Evolutionary conservation across 1,140 invertebrate species (phyloP).

Genomic region (Drosophila hydei): DNA sequence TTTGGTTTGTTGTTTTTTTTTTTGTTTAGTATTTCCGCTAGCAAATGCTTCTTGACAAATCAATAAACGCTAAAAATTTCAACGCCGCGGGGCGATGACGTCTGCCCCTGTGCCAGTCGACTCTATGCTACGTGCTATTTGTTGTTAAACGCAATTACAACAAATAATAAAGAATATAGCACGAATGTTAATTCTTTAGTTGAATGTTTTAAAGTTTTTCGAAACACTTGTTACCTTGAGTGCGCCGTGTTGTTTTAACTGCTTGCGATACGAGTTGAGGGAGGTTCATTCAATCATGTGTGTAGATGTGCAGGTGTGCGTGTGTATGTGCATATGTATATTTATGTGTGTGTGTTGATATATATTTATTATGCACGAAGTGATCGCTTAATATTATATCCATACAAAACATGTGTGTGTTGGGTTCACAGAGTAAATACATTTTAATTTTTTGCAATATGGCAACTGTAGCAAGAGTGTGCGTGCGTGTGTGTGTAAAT

Average conservation of each 20-base stretch:
- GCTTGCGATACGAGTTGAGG: slow-evolving; percentile 61
- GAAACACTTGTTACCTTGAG: slow-evolving; percentile 79
- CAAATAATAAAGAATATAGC: slow-evolving; percentile 32
- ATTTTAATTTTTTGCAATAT: slow-evolving; percentile 78
- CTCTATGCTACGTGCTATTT: slow-evolving; percentile 39
- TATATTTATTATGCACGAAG: slow-evolving; percentile 14
- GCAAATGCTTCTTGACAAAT: slow-evolving; percentile 71
- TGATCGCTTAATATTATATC: slow-evolving; percentile 16
- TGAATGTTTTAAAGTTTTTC: slow-evolving; percentile 51
- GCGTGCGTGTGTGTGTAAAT: slow-evolving; percentile 23
- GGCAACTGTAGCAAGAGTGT: slow-evolving; percentile 42
- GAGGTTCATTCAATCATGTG: slow-evolving; percentile 71
- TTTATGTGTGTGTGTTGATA: slow-evolving; percentile 6
- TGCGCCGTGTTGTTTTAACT: slow-evolving; percentile 37
- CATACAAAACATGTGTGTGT: slow-evolving; percentile 21
- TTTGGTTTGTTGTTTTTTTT: no score
- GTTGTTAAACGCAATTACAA: slow-evolving; percentile 47
- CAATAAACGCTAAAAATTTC: slow-evolving; percentile 61
- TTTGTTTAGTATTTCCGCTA: slow-evolving; percentile 55
- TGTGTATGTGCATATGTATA: background rate
- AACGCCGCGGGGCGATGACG: slow-evolving; percentile 4
- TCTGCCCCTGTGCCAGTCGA: background rate
- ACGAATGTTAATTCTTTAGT: slow-evolving; percentile 56
- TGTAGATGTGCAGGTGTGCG: background rate
- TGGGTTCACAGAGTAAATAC: slow-evolving; percentile 54